Conservation (phyloP, 2,888 invertebrate genomes). For the Agriopis leucophaearia region DNA sequence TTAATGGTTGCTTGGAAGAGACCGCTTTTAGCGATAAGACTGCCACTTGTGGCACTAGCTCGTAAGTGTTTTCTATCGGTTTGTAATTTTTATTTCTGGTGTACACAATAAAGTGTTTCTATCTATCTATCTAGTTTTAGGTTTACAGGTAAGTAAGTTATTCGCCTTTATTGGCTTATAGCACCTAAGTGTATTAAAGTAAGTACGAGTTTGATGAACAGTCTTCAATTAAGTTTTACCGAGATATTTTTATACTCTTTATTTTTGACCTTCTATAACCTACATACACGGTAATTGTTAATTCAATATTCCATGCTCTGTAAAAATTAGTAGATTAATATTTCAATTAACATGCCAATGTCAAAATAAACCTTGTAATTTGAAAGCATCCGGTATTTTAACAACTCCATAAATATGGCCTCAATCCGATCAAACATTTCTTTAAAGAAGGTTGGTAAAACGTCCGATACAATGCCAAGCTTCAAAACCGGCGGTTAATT, state of each 20-base stretch:
- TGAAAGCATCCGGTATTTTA: slow-evolving; percentile 17
- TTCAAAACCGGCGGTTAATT: slow-evolving; percentile 24
- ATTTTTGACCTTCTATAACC: not conserved
- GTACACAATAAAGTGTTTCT: too few species aligned
- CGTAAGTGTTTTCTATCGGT: too few species aligned
- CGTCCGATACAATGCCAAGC: slow-evolving; percentile 17
- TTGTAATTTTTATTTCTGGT: too few species aligned
- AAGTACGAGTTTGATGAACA: too few species aligned
- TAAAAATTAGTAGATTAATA: slow-evolving; percentile 6
- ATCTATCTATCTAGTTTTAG: too few species aligned
- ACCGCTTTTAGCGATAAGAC: too few species aligned
- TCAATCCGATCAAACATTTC: slow-evolving; percentile 15
- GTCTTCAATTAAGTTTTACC: too few species aligned
- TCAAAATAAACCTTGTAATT: slow-evolving; percentile 15
- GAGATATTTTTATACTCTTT: not conserved
- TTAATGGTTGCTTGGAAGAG: too few species aligned
- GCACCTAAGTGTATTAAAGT: too few species aligned
- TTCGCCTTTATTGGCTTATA: too few species aligned
- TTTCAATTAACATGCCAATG: slow-evolving; percentile 11
- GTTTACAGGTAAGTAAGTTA: too few species aligned
- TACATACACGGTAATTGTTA: not conserved
- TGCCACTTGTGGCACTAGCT: too few species aligned
- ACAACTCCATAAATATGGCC: slow-evolving; percentile 8
- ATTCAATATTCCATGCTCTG: not conserved
- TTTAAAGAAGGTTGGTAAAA: slow-evolving; percentile 6